Percentiles rank a stretch among this genome's conserved stretches.
phyloP scores from a whole-genome alignment of 2,888 invertebrate genomes.

The Trachelus iudaicus region DNA sequence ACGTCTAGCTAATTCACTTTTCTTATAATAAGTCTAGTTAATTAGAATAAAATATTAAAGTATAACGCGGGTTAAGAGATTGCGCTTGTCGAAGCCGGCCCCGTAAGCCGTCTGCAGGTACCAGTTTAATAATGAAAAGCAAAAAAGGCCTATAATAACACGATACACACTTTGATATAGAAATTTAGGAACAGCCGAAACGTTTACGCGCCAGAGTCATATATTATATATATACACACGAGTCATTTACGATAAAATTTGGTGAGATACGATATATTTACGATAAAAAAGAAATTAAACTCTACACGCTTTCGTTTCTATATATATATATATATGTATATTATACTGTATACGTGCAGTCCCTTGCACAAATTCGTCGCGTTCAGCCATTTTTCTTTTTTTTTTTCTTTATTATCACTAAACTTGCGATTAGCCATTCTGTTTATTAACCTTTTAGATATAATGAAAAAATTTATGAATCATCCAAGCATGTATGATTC shows the following conservation, averaged over 20 bases:
- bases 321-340: not conserved
- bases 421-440: not conserved
- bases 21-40: constrained; percentile 20
- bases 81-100: constrained; percentile 9
- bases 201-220: not conserved
- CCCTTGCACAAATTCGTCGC: not conserved
- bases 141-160: not conserved
- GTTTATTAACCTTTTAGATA: not conserved
- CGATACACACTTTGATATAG: not conserved
- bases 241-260: not conserved
- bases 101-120: not conserved
- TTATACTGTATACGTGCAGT: not conserved
- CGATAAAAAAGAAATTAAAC: not conserved
- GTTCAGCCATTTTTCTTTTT: not conserved
- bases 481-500: not conserved
- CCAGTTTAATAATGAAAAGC: not conserved
- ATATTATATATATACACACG: not conserved
- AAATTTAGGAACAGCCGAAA: not conserved
- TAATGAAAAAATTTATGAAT: not conserved
- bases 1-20: constrained; percentile 26
- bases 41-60: constrained; percentile 24
- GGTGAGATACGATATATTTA: not conserved
- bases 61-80: constrained; percentile 15
- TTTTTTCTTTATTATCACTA: not conserved
- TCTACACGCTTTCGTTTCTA: not conserved